phyloP scores from a whole-genome alignment of 1,140 invertebrate species.

The Cataglyphis hispanica region DNA sequence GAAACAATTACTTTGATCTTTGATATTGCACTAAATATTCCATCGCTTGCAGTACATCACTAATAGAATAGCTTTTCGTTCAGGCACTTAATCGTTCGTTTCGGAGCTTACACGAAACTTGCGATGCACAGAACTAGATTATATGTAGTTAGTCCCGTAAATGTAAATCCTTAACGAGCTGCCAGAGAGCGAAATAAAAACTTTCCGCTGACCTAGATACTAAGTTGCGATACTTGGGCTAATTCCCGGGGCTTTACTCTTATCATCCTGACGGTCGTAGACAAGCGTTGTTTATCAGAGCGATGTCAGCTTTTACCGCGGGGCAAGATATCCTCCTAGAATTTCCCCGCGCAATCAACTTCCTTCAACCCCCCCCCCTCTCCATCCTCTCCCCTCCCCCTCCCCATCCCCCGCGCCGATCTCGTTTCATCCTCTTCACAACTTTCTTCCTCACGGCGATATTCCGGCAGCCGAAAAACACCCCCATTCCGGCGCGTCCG shows the following conservation, averaged over 20 bases:
- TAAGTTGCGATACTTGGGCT: slow-evolving; percentile 54
- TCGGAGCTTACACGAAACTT: slow-evolving; percentile 2
- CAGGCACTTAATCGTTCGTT: slow-evolving; percentile 15
- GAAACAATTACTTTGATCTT: slow-evolving; percentile 41
- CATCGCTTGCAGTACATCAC: not conserved
- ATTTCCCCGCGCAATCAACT: slow-evolving; percentile 70
- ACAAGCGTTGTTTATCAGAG: slow-evolving; percentile 75
- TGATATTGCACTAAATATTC: slow-evolving; percentile 48
- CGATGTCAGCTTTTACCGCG: slow-evolving; percentile 68
- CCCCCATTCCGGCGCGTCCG: slow-evolving; percentile 66
- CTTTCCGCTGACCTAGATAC: slow-evolving; percentile 52
- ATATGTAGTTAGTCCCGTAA: slow-evolving; percentile 28
- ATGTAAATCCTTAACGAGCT: slow-evolving; percentile 59
- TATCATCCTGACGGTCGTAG: slow-evolving; percentile 67
- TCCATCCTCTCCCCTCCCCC: too few relatives aligned
- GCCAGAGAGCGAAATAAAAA: slow-evolving; percentile 59
- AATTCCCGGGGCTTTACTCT: slow-evolving; percentile 60
- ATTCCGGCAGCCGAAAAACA: slow-evolving; percentile 62
- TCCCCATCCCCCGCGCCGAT: slow-evolving; percentile 35
- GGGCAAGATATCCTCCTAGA: slow-evolving; percentile 60
- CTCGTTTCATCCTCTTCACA: slow-evolving; percentile 67
- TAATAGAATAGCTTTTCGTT: slow-evolving; percentile 1
- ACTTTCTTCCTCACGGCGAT: slow-evolving; percentile 61
- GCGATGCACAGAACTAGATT: slow-evolving; percentile 48
- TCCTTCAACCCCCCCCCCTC: not conserved